Evolutionary conservation across 2,888 invertebrate species (phyloP), one percentile per base, ranked within the genome.

Genomic region (Microctonus hyperodae): DNA sequence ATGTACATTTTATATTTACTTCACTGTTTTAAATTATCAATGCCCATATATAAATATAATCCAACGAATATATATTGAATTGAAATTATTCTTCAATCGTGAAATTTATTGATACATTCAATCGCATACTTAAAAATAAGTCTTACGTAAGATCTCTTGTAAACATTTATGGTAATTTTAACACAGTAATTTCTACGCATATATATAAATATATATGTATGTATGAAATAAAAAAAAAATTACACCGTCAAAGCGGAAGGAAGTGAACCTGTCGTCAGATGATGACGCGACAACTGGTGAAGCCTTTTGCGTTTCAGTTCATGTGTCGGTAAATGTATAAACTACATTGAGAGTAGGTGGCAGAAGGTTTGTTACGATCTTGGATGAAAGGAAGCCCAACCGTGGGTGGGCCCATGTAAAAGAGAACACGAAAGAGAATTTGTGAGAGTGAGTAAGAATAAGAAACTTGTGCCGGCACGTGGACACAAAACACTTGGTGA

Each of bases 301-400:
- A 59, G 35, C 25, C 51, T 53, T 62, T 11, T 11, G 62, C 40
- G 44, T 31, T 51, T 25, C 44, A 22, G 48, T 61, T 61, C 61
- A 66, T 48, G 56, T 55, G 61, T 61, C 23, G 22, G 16, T n/a
- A 35, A 37, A 50, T 55, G 55, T 55, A 60, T 55, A 66, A 61
- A 55, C 44, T 44, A 60, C 65, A 55, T 66, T 5, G 33, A 44
- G 50, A 5, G 31, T 65, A 44, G 64, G 65, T 50, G 65, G 66
- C 73, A 72, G 75, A 77, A 75, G 77, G 76, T 76, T 74, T 77
- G 77, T 75, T 76, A 68, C 68, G 75, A 75, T 76, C 72, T 70
- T 71, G 70, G 73, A 74, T 73, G 75, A 76, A 78, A 78, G 72
- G 73, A 64, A 73, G 68, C 73, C 57, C 70, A 59, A 70, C 72